These are phyloP conservation scores for Macroglossus sobrinus DNA, from an alignment of 2,113 vertebrate species.

Conservation along the genomic window DNA sequence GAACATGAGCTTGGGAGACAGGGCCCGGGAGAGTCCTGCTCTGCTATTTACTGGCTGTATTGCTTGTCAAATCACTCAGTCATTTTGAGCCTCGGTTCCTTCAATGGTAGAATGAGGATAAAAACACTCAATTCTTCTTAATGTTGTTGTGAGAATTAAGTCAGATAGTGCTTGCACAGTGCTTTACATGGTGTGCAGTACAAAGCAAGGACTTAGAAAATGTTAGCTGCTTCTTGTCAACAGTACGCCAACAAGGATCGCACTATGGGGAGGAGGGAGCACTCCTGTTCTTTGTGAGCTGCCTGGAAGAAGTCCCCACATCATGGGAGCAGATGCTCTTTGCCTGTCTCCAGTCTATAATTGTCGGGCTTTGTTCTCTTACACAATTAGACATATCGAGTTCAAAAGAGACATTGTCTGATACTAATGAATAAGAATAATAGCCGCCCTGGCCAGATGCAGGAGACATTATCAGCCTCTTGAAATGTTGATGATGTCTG, in stretches of 20 bases:
- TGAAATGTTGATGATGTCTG: conserved; percentile 80
- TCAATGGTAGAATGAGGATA: background rate
- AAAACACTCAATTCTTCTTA: background rate
- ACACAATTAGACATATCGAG: conserved; percentile 79
- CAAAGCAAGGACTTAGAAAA: background rate
- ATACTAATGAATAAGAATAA: conserved; percentile 83
- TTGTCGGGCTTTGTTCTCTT: conserved; percentile 72
- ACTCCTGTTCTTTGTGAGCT: background rate
- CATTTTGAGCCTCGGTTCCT: background rate
- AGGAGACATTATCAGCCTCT: conserved; percentile 71
- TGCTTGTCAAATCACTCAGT: background rate
- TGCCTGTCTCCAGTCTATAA: conserved; percentile 36
- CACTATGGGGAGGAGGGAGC: background rate
- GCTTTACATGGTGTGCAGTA: background rate
- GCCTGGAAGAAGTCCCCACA: background rate
- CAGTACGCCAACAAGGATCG: background rate
- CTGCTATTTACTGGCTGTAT: background rate
- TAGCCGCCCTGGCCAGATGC: conserved; percentile 64
- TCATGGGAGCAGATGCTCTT: conserved; percentile 57
- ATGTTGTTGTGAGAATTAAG: background rate
- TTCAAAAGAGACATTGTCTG: conserved; percentile 83
- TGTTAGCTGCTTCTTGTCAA: background rate
- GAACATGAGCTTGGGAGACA: background rate
- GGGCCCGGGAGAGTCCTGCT: background rate
- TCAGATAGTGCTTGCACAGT: background rate